Evolutionary conservation across 2,888 invertebrate genomes (phyloP), one percentile per base, ranked within the genome.

Genomic region (Callimorpha dominula): DNA sequence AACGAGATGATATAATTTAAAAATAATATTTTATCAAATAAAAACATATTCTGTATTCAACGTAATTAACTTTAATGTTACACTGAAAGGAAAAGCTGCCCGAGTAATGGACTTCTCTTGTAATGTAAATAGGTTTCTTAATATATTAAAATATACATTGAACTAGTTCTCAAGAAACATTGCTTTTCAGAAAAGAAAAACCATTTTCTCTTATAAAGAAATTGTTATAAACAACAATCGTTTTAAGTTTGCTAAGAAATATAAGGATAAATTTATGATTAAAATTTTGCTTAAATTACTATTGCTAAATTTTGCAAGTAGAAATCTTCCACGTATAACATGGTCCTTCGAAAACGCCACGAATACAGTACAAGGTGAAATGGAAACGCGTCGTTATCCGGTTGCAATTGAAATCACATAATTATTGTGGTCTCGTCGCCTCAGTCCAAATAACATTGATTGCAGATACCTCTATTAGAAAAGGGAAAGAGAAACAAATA

Each of bases 401-500:
- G 46, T 43, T 63, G 54, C 66, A 60, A 60, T 65, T 50, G 50
- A 68, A 60, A 70, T 54, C 70, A 74, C 66, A 68, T 71, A 68
- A 65, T 64, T 67, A 67, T 65, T 52, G 17, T 63, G 50, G 54
- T 49, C 52, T 60, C 70, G 73, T 70, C 63, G 52, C 62, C 20
- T 62, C 50, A n/a, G 43, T 15, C 40, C 63, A 43, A 46, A 43
- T 64, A 64, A 57, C 50, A 54, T 68, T 60, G 67, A 74, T 70
- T 71, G 66, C 31, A 70, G 50, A 60, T 43, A 50, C 70, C 70
- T 64, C 64, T 74, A 74, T 68, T 74, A 68, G 68, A 31, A 66
- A 70, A 46, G 54, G 63, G 57, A 54, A 70, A 62, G 63, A 67
- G 67, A 70, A 74, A 70, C 46, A 67, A 54, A 70, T 54, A 63